phyloP scores from a whole-genome alignment of 1,140 invertebrate species.

The Conopomorpha cramerella region DNA sequence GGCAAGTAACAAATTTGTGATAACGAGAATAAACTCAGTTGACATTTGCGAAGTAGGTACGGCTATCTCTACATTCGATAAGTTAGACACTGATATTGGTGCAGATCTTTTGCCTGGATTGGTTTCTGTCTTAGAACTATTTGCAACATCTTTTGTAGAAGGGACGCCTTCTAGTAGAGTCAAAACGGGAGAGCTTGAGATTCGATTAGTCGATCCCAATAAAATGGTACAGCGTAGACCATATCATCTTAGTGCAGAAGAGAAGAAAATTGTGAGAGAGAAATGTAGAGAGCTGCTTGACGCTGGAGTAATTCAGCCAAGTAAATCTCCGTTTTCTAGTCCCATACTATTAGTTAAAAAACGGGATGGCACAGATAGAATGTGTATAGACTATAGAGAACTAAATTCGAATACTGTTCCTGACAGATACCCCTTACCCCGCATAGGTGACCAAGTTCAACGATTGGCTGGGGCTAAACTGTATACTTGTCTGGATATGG shows the following conservation, averaged over 20 bases:
- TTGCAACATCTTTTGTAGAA: neutral
- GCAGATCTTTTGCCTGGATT: slow-evolving; percentile 1
- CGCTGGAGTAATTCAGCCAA: slow-evolving; percentile 4
- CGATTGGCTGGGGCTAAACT: slow-evolving; percentile 5
- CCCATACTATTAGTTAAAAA: slow-evolving; percentile 13
- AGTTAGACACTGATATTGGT: neutral
- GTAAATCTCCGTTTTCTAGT: slow-evolving; percentile 10
- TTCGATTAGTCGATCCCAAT: neutral
- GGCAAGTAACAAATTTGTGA: neutral
- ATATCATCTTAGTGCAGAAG: neutral
- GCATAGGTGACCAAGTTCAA: slow-evolving; percentile 46
- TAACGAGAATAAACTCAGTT: neutral
- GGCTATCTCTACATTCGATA: slow-evolving; percentile 6
- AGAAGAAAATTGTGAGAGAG: slow-evolving; percentile 1
- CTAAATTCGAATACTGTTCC: slow-evolving; percentile 41
- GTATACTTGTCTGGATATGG: slow-evolving; percentile 22
- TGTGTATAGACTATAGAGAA: slow-evolving; percentile 28
- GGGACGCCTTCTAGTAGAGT: neutral
- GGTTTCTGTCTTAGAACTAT: slow-evolving; percentile 7
- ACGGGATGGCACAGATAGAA: slow-evolving; percentile 2
- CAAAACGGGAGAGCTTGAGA: neutral
- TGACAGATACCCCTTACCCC: slow-evolving; percentile 50
- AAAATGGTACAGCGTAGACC: neutral
- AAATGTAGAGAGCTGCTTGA: slow-evolving; percentile 6
- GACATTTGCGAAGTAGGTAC: neutral